A percentile compares a stretch with the other conserved stretches of the same genome.
phyloP scores from a whole-genome alignment of 2,797 vertebrate species.

The Chloroceryle inda region DNA sequence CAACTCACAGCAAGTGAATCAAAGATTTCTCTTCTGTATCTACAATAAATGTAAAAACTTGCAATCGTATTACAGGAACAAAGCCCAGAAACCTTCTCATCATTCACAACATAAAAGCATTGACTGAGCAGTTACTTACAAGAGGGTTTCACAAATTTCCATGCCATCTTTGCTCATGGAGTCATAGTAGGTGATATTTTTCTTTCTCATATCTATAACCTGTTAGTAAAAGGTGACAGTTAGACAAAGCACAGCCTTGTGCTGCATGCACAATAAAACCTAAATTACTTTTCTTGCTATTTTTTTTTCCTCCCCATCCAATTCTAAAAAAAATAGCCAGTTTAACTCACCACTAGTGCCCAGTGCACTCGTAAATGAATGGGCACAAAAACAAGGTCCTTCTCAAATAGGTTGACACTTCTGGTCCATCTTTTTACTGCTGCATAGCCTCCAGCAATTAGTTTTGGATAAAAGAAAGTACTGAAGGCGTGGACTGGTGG shows the following conservation, averaged over 20 bases:
- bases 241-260: neutral
- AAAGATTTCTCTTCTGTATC: neutral
- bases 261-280: neutral
- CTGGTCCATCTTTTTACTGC: conserved; percentile 93
- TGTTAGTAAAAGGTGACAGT: conserved; percentile 63
- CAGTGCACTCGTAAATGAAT: conserved; percentile 91
- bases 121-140: conserved; percentile 83
- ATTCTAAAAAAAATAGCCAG: neutral
- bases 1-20: neutral
- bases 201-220: conserved; percentile 89
- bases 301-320: neutral
- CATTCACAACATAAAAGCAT: neutral
- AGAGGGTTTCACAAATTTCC: conserved; percentile 85
- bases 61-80: neutral
- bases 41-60: neutral
- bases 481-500: conserved; percentile 89
- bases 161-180: conserved; percentile 89
- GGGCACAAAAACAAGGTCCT: conserved; percentile 90
- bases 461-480: conserved; percentile 93
- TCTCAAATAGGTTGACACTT: conserved; percentile 88
- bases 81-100: neutral
- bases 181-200: conserved; percentile 89
- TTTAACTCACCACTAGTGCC: conserved; percentile 84
- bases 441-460: conserved; percentile 84
- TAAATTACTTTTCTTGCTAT: neutral